Evolutionary conservation across 2,113 vertebrate genomes (phyloP).

Genomic region (Chloropsis hardwickii): DNA sequence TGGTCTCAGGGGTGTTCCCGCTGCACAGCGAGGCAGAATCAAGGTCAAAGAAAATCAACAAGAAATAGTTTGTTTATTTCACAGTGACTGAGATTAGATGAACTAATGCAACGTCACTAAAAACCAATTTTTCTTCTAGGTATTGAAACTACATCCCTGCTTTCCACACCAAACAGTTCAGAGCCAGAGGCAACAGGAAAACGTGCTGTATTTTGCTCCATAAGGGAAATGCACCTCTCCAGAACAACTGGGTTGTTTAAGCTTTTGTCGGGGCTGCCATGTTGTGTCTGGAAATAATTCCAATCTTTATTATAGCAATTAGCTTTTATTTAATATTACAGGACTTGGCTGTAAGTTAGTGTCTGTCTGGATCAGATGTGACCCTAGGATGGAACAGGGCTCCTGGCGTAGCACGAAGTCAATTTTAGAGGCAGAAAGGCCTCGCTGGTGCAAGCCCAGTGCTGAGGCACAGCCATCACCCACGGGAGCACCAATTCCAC

Average conservation of each 20-base stretch:
- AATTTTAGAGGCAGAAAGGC: not conserved
- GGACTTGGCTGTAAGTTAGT: not conserved
- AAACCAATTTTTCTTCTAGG: not conserved
- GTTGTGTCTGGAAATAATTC: not conserved
- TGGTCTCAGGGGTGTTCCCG: slow-evolving; percentile 95
- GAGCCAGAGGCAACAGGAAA: not conserved
- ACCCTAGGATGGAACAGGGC: not conserved
- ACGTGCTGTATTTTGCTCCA: not conserved
- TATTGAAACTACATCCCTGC: not conserved
- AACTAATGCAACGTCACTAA: not conserved
- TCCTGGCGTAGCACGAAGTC: not conserved
- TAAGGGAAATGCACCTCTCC: not conserved
- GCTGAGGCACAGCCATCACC: not conserved
- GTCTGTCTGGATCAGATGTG: not conserved
- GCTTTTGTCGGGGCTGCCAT: not conserved
- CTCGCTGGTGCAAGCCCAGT: accelerated
- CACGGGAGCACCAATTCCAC: accelerated
- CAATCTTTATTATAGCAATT: not conserved
- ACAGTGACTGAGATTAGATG: not conserved
- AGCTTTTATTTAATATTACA: not conserved
- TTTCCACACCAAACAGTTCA: not conserved
- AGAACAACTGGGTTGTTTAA: not conserved
- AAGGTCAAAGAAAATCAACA: not conserved
- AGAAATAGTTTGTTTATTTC: not conserved
- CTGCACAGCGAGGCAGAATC: slow-evolving; percentile 59